These are phyloP conservation scores for Mamestra configurata DNA, from an alignment of 1,140 invertebrate species.

Conservation along the genomic window DNA sequence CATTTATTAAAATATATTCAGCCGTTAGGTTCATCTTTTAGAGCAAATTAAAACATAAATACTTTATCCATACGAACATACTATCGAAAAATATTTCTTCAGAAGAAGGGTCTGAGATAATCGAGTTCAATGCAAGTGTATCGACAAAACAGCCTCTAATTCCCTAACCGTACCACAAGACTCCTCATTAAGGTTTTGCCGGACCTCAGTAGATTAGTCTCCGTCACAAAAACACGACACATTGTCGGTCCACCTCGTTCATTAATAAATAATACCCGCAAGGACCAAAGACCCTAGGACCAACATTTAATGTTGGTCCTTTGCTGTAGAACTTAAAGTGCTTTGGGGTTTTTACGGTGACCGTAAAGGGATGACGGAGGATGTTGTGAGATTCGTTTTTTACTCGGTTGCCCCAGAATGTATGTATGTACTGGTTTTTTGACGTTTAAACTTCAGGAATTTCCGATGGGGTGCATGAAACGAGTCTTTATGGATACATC, in stretches of 20 bases:
- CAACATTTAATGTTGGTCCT: neutral
- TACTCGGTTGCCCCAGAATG: no score
- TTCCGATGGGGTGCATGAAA: no score
- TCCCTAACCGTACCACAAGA: neutral
- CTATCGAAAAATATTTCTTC: no score
- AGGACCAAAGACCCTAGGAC: neutral
- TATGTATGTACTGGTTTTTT: neutral
- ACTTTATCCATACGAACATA: no score
- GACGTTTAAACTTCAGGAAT: neutral
- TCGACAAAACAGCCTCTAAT: neutral
- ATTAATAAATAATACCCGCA: neutral
- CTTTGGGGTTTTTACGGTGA: neutral
- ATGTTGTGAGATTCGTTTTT: neutral
- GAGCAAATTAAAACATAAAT: no score
- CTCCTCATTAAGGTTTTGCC: neutral
- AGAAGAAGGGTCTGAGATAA: no score
- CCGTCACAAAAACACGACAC: slow-evolving; percentile 15
- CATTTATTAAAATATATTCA: no score
- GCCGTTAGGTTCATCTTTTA: no score
- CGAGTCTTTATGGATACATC: no score
- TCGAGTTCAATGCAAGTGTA: neutral
- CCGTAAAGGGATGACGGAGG: neutral
- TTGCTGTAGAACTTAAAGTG: neutral
- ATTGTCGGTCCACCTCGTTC: slow-evolving; percentile 9
- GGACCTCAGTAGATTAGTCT: slow-evolving; percentile 11